Conservation (phyloP, 2,888 invertebrate genomes). For the Meliscaeva auricollis region DNA sequence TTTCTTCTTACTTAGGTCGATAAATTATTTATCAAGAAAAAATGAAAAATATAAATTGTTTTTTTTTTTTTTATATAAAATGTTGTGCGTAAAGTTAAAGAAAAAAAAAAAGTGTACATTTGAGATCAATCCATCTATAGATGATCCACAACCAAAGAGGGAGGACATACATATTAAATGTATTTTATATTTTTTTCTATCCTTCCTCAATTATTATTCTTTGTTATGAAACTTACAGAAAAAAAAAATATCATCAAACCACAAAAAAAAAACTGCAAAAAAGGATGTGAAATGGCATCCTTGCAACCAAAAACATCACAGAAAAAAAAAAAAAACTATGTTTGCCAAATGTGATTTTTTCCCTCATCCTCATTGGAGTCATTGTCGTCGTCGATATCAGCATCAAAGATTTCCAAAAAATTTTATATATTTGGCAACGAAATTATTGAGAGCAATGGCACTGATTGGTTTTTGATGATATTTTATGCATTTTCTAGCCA, state of each 20-base stretch:
- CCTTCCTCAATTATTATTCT: slow-evolving; percentile 39
- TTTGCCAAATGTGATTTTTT: slow-evolving; percentile 66
- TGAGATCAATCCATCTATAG: slow-evolving; percentile 32
- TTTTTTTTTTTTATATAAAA: too few species aligned
- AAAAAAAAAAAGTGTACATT: slow-evolving; percentile 30
- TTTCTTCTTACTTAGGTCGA: slow-evolving; percentile 69
- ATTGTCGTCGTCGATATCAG: slow-evolving; percentile 35
- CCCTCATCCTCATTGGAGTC: neutral
- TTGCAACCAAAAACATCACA: neutral
- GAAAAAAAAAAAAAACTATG: slow-evolving; percentile 35
- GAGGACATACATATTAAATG: slow-evolving; percentile 19
- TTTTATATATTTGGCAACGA: slow-evolving; percentile 68
- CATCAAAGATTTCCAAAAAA: slow-evolving; percentile 38
- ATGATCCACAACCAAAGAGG: slow-evolving; percentile 17
- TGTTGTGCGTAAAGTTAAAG: too few species aligned
- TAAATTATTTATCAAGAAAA: slow-evolving; percentile 78
- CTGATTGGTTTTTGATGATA: slow-evolving; percentile 78
- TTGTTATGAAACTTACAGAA: slow-evolving; percentile 46
- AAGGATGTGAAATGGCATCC: slow-evolving; percentile 40
- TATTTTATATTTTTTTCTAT: slow-evolving; percentile 8
- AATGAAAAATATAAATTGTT: slow-evolving; percentile 57
- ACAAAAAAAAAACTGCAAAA: slow-evolving; percentile 12
- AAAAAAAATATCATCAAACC: slow-evolving; percentile 43
- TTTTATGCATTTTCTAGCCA: slow-evolving; percentile 73
- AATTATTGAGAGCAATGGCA: slow-evolving; percentile 80